These are phyloP conservation scores for Thermophis baileyi DNA, from an alignment of 2,113 vertebrate genomes.

Conservation along the genomic window DNA sequence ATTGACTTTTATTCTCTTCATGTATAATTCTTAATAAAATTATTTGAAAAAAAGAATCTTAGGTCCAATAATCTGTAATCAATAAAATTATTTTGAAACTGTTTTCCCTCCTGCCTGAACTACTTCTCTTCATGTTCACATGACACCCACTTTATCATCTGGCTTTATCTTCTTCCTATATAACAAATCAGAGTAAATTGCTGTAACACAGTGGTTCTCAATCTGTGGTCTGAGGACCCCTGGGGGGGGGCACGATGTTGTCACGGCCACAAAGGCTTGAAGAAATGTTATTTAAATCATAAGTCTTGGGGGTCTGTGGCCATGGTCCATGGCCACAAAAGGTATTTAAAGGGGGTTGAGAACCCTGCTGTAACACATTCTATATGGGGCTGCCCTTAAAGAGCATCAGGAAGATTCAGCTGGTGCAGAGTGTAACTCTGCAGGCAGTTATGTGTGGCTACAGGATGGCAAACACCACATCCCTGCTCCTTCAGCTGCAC, in stretches of 20 bases:
- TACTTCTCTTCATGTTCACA: neutral
- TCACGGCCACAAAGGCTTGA: neutral
- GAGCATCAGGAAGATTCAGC: neutral
- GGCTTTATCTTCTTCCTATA: neutral
- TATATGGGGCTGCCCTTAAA: neutral
- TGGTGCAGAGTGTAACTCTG: neutral
- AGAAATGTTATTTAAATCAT: neutral
- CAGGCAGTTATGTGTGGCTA: neutral
- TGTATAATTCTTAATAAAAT: neutral
- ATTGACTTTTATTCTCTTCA: neutral
- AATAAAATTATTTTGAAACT: neutral
- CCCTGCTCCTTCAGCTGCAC: neutral
- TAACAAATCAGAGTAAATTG: neutral
- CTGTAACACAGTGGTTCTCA: neutral
- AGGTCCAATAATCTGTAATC: neutral
- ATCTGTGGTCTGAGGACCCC: neutral
- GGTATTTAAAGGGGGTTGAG: neutral
- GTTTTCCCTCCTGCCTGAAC: neutral
- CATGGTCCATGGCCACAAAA: neutral
- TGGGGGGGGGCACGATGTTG: neutral
- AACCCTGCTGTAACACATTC: neutral
- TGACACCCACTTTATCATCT: neutral
- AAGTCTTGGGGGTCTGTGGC: neutral
- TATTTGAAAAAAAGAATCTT: neutral
- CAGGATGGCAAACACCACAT: neutral